A percentile compares a stretch with the other conserved stretches of the same genome.
phyloP scores from a whole-genome alignment of 2,113 vertebrate species.

The Atherinomorus stipes region DNA sequence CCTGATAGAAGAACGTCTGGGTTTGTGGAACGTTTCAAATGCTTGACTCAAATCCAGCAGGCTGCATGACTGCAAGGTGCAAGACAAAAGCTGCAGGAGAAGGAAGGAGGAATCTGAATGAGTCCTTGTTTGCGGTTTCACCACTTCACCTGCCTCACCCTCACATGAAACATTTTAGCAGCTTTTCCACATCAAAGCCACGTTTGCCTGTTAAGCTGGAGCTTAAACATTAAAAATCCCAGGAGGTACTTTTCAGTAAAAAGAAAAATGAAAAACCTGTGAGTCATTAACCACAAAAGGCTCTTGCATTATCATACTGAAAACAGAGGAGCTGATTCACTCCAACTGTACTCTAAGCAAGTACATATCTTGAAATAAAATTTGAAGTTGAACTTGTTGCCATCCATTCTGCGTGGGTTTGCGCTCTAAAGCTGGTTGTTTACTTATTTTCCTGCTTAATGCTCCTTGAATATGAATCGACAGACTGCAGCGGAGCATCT shows the following conservation, averaged over 20 bases:
- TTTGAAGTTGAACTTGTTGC: constrained; percentile 11
- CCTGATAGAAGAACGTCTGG: constrained; percentile 24
- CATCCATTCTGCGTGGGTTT: constrained; percentile 45
- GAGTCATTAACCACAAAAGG: constrained; percentile 68
- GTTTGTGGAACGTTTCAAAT: constrained; percentile 24
- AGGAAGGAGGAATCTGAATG: neutral
- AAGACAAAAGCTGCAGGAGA: constrained; percentile 29
- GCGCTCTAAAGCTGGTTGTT: constrained; percentile 45
- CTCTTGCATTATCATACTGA: constrained; percentile 23
- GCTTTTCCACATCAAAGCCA: constrained; percentile 47
- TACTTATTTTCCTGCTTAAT: constrained; percentile 48
- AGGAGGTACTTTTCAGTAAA: constrained; percentile 35
- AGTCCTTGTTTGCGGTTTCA: constrained; percentile 47
- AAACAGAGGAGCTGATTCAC: constrained; percentile 33
- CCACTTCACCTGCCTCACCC: constrained; percentile 38
- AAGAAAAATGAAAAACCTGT: constrained; percentile 57
- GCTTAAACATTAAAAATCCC: constrained; percentile 61
- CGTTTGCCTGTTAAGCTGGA: constrained; percentile 33
- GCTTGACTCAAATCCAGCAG: constrained; percentile 18
- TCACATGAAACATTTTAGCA: constrained; percentile 16
- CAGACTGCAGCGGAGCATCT: constrained; percentile 65
- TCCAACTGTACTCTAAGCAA: constrained; percentile 8
- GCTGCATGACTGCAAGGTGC: neutral
- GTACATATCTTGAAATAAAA: constrained; percentile 18
- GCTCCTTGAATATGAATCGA: constrained; percentile 57